Percentiles rank a stretch among this genome's conserved stretches.
phyloP scores from a whole-genome alignment of 2,888 invertebrate genomes.

The Tupiocoris notatus region DNA sequence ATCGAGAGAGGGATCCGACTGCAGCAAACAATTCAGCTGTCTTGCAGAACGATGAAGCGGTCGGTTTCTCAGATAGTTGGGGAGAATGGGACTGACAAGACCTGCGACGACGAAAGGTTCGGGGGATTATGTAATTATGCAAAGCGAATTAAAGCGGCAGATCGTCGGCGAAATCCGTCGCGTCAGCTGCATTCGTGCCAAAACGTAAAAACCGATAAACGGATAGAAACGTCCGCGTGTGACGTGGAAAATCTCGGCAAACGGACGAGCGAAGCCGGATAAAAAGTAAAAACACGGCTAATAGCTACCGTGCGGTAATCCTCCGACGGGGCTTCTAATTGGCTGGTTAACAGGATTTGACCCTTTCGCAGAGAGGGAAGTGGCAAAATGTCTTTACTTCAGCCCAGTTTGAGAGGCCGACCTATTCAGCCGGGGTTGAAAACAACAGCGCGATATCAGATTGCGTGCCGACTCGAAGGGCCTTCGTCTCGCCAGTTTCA shows the following conservation, averaged over 20 bases:
- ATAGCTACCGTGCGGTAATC: background rate
- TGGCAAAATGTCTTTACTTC: background rate
- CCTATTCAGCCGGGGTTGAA: background rate
- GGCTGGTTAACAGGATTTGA: background rate
- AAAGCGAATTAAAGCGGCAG: too few species aligned
- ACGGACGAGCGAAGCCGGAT: background rate
- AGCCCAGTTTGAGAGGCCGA: background rate
- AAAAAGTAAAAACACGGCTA: background rate
- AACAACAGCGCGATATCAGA: background rate
- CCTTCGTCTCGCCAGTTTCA: background rate
- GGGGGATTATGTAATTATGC: too few species aligned
- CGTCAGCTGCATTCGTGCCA: background rate
- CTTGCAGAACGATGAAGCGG: too few species aligned
- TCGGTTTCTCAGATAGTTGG: too few species aligned
- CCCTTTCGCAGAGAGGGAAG: background rate
- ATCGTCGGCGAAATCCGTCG: background rate
- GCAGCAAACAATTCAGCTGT: too few species aligned
- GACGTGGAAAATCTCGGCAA: background rate
- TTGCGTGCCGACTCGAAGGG: background rate
- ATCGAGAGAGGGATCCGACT: too few species aligned
- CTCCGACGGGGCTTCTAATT: background rate
- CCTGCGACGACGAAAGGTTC: too few species aligned
- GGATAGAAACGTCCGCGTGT: background rate
- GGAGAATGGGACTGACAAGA: too few species aligned
- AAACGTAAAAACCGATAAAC: background rate